Percentiles rank a stretch among this genome's conserved stretches.
These are phyloP conservation scores for Capreolus pygargus DNA, from an alignment of 2,113 vertebrate genomes.

Conservation along the genomic window DNA sequence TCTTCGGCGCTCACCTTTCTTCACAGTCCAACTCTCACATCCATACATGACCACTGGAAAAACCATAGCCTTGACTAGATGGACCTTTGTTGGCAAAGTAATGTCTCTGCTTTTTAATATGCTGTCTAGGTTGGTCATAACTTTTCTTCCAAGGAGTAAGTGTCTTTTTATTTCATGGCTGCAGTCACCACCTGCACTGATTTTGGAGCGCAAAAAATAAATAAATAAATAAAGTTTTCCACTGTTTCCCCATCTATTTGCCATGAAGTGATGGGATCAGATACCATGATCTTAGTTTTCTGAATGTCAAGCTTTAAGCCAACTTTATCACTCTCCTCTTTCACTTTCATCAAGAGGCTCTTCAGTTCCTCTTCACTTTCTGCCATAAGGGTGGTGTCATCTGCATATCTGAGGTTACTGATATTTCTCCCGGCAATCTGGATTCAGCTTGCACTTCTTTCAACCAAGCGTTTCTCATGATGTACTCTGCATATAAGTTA, in stretches of 20 bases:
- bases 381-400: neutral
- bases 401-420: neutral
- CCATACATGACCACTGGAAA: neutral
- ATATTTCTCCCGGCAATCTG: neutral
- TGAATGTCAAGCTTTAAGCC: neutral
- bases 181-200: neutral
- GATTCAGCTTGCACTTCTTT: neutral
- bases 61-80: neutral
- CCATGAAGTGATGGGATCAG: fast-evolving
- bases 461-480: fast-evolving
- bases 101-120: neutral
- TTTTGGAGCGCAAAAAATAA: fast-evolving
- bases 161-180: neutral
- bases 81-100: neutral
- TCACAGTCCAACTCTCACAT: neutral
- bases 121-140: neutral
- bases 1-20: neutral
- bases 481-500: neutral
- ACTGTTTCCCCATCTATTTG: neutral
- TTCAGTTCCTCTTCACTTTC: neutral
- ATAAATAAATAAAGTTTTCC: no score
- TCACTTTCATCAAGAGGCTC: neutral
- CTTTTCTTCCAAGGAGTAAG: neutral
- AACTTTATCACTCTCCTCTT: neutral
- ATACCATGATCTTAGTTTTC: neutral